A percentile compares a stretch with the other conserved stretches of the same genome.
Conservation (phyloP, 2,113 vertebrate genomes). For the Meriones unguiculatus region DNA sequence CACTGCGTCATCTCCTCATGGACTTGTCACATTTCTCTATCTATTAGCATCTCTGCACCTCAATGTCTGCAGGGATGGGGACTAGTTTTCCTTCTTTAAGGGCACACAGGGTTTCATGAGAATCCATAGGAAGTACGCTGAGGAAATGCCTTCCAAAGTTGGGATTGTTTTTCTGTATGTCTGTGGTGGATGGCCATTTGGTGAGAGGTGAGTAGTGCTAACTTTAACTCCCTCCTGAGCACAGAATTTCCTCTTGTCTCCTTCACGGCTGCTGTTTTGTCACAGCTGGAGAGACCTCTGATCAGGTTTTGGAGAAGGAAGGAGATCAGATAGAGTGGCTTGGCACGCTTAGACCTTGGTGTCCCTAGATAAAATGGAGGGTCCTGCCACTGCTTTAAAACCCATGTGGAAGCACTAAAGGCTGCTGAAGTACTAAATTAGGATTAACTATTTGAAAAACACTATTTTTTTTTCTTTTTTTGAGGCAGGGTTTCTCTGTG, state of each 20-base stretch:
- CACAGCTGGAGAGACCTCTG: background rate
- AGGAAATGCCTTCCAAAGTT: background rate
- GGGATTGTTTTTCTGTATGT: background rate
- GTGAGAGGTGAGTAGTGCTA: background rate
- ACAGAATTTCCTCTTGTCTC: background rate
- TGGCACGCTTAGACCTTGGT: background rate
- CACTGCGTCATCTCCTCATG: background rate
- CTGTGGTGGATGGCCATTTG: background rate
- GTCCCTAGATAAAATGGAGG: background rate
- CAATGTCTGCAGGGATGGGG: background rate
- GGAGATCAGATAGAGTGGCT: background rate
- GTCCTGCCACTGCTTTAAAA: background rate
- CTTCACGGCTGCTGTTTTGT: background rate
- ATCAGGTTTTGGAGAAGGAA: background rate
- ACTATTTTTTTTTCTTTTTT: background rate
- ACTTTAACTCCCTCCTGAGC: background rate
- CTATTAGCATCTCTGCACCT: background rate
- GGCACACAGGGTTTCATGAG: constrained; percentile 9
- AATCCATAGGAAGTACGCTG: background rate
- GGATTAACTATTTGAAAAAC: background rate
- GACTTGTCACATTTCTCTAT: background rate
- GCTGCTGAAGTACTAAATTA: background rate
- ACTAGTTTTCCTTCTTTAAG: constrained; percentile 6
- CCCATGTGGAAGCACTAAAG: background rate
- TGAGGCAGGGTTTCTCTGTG: background rate